phyloP scores from a whole-genome alignment of 2,888 invertebrate species.

The Plebejus melissa region DNA sequence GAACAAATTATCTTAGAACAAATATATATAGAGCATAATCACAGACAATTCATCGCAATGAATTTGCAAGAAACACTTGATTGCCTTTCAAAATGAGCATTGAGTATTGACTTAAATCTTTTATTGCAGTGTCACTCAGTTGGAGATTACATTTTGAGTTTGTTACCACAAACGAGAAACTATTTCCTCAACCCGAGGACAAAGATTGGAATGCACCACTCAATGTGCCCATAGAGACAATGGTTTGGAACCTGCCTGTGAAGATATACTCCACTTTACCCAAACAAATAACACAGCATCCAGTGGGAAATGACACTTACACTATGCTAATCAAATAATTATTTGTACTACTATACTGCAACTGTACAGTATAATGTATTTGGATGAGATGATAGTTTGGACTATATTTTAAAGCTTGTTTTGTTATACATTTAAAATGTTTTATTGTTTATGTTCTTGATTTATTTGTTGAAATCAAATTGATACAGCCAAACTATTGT shows the following conservation, averaged over 20 bases:
- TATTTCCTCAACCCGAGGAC: slow-evolving; percentile 77
- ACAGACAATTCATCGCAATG: no score
- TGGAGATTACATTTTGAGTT: slow-evolving; percentile 99
- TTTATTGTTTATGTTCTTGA: not conserved
- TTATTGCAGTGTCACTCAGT: slow-evolving; percentile 86
- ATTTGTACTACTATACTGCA: not conserved
- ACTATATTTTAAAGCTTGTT: no score
- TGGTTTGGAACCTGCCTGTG: slow-evolving; percentile 98
- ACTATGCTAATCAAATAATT: slow-evolving; percentile 55
- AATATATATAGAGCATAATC: no score
- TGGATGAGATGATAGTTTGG: no score
- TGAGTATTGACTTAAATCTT: slow-evolving; percentile 3
- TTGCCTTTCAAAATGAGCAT: no score
- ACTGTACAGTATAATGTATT: not conserved
- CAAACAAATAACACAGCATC: slow-evolving; percentile 85
- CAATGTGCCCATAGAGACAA: slow-evolving; percentile 95
- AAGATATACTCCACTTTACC: slow-evolving; percentile 96
- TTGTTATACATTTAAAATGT: not conserved
- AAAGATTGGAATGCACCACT: slow-evolving; percentile 91
- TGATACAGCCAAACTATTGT: not conserved
- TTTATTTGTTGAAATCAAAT: not conserved
- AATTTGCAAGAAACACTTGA: no score
- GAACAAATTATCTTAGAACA: no score
- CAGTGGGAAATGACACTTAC: slow-evolving; percentile 69
- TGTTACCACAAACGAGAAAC: slow-evolving; percentile 88